Base-by-base conservation (phyloP, 1,140 invertebrate genomes). In the Drosophila erecta region DNA sequence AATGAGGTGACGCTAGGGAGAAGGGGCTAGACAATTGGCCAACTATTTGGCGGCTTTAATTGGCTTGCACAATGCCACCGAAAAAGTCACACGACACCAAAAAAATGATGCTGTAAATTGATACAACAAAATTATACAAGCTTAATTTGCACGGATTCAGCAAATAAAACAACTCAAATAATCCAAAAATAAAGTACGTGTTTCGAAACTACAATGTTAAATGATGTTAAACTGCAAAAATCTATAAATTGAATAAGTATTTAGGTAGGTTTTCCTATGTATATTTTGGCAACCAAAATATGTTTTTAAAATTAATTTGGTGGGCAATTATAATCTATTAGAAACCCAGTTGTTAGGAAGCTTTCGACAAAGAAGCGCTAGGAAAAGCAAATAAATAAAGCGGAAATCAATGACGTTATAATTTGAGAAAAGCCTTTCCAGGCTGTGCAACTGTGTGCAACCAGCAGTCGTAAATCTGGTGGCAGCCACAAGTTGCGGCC, bases 11-110 rank as follows among this genome's bases (percentile, higher is more conserved):
- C 10, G 17, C 11, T 10, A 49, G 22, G n/a, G 37, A 76, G 33
- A n/a, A 15, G 30, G 27, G 33, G 40, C 47, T 12, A 12, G 30
- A 64, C 43, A 62, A 80, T 76, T 64, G 59, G 59, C 65, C 44
- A 57, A 80, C 41, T 61, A 62, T 81, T 81, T 76, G 65, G 62
- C 66, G 71, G 50, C 65, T 55, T 78, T 78, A 78, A 78, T 78
- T 78, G 76, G 76, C 72, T 78, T 74, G 57, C 74, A 74, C 57
- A 73, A 73, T 73, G 46, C 49, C 61, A 46, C n/a, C 20, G 24
- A 67, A 44, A 35, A 50, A 56, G 7, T 40, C 37, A 41, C 22
- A 56, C 22, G 24, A 30, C 54, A 41, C 22, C 27, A 14, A 30
- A 33, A 64, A 64, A 40, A 10, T n/a, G 14, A 8, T 30, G 17